Evolutionary conservation across 1,140 invertebrate genomes (phyloP).

Genomic region (Sitophilus oryzae): DNA sequence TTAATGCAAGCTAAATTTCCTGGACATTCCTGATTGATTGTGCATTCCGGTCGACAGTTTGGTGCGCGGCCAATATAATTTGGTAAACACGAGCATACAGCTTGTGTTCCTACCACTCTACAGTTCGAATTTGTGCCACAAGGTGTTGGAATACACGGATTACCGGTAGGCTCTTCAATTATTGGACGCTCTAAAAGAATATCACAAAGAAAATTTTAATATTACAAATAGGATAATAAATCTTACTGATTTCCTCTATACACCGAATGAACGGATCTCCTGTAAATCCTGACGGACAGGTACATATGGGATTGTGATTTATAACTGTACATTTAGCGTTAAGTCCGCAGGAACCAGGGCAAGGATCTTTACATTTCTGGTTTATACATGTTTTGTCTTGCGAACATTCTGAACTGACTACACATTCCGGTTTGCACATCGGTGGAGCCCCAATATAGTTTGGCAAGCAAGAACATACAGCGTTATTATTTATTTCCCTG

Average conservation of each 20-base stretch:
- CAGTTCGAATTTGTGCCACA: slow-evolving; percentile 79
- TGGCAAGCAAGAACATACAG: slow-evolving; percentile 64
- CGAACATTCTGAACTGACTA: slow-evolving; percentile 66
- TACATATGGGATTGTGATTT: slow-evolving; percentile 73
- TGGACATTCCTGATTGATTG: slow-evolving; percentile 67
- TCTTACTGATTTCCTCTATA: slow-evolving; percentile 53
- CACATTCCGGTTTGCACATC: slow-evolving; percentile 67
- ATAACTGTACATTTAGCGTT: slow-evolving; percentile 68
- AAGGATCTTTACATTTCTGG: slow-evolving; percentile 70
- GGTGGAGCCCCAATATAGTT: slow-evolving; percentile 65
- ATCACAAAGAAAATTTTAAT: too few species aligned
- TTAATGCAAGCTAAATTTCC: slow-evolving; percentile 67
- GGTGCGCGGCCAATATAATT: slow-evolving; percentile 69
- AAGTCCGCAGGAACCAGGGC: slow-evolving; percentile 64
- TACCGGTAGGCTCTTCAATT: slow-evolving; percentile 42
- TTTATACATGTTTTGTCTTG: slow-evolving; percentile 66
- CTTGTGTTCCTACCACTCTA: slow-evolving; percentile 58
- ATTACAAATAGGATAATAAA: too few species aligned
- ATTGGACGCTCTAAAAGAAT: slow-evolving; percentile 48
- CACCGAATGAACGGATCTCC: slow-evolving; percentile 72
- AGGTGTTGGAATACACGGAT: slow-evolving; percentile 69
- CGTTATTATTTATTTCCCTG: slow-evolving; percentile 55
- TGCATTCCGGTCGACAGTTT: slow-evolving; percentile 73
- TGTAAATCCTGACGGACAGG: slow-evolving; percentile 58
- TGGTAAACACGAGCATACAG: slow-evolving; percentile 66